Evolutionary conservation across 1,140 invertebrate species (phyloP).

Genomic region (Gryllus bimaculatus): DNA sequence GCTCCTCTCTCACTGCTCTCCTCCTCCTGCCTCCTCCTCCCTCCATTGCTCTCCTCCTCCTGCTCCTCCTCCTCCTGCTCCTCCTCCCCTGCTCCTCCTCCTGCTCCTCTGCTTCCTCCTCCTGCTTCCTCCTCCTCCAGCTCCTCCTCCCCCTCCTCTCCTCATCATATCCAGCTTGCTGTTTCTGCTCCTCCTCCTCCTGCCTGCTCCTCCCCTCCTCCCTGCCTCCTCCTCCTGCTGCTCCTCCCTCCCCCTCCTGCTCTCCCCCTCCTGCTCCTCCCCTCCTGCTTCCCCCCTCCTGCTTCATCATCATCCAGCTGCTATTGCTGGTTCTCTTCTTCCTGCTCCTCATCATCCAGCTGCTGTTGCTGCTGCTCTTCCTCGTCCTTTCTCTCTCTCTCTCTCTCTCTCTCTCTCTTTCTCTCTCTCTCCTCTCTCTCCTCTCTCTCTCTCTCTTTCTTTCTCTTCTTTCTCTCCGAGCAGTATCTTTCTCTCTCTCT

Average conservation of each 20-base stretch:
- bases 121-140: not conserved
- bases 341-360: not conserved
- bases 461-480: not conserved
- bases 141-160: not conserved
- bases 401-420: not conserved
- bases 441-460: not conserved
- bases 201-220: not conserved
- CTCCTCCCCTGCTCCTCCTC: not conserved
- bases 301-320: too few species aligned
- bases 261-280: not conserved
- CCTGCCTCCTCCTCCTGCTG: not conserved
- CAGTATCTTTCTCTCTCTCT: not conserved
- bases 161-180: not conserved
- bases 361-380: not conserved
- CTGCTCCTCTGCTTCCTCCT: not conserved
- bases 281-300: too few species aligned
- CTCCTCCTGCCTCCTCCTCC: not conserved
- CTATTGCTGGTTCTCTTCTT: not conserved
- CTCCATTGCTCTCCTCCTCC: not conserved
- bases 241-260: not conserved
- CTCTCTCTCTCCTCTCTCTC: not conserved
- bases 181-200: not conserved
- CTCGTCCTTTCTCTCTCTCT: too few species aligned
- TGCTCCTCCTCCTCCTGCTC: not conserved
- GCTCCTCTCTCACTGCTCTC: not conserved